These are phyloP conservation scores for Agrochola lychnidis DNA, from an alignment of 2,888 invertebrate species.

Conservation along the genomic window DNA sequence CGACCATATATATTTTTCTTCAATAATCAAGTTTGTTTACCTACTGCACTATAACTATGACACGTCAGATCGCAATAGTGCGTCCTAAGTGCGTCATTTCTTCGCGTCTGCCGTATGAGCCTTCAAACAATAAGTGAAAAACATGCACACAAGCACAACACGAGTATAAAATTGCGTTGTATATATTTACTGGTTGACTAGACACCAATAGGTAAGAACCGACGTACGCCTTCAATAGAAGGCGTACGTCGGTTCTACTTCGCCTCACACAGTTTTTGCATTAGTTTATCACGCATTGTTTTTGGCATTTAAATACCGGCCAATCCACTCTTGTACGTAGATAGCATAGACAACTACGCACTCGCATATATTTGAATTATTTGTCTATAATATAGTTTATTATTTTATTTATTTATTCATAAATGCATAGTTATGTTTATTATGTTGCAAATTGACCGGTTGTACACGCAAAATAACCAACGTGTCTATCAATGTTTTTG, in stretches of 20 bases:
- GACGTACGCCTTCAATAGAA: too few relatives aligned
- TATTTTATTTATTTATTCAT: constrained; percentile 42
- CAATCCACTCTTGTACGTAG: constrained; percentile 41
- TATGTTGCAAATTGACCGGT: constrained; percentile 8
- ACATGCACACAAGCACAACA: background rate
- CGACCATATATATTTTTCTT: too few relatives aligned
- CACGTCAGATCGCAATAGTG: background rate
- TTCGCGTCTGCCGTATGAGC: background rate
- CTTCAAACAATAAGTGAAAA: constrained; percentile 2
- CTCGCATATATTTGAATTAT: constrained; percentile 48
- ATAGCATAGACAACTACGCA: constrained; percentile 55
- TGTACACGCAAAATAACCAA: background rate
- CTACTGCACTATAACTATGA: too few relatives aligned
- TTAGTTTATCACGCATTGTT: constrained; percentile 48
- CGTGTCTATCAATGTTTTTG: background rate
- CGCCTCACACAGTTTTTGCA: constrained; percentile 41
- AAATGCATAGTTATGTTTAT: constrained; percentile 39
- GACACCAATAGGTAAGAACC: too few relatives aligned
- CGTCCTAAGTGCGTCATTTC: background rate
- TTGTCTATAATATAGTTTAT: constrained; percentile 7
- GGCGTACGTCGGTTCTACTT: constrained; percentile 30
- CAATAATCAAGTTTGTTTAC: too few relatives aligned
- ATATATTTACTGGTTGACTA: constrained; percentile 18
- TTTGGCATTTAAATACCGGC: constrained; percentile 58
- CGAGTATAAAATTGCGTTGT: constrained; percentile 17